Evolutionary conservation across 2,888 invertebrate species (phyloP).

Genomic region (Dryobota labecula): DNA sequence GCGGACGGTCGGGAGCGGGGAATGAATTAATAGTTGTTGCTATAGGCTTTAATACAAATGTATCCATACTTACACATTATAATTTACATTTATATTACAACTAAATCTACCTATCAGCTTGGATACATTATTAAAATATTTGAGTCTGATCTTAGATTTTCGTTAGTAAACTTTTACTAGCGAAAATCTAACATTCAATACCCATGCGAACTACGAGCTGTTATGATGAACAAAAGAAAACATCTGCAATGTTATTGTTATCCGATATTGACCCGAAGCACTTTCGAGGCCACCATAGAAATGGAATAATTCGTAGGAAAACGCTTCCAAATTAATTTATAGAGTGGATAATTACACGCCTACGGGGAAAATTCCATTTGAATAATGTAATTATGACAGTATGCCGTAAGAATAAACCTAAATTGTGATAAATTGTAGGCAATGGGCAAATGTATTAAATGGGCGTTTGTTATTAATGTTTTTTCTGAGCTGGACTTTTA

Average conservation of each 20-base stretch:
- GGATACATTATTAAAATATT: background rate
- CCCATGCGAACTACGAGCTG: conserved; percentile 8
- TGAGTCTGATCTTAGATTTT: background rate
- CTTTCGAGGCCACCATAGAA: conserved; percentile 30
- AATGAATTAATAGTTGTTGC: too few relatives aligned
- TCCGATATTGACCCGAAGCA: conserved; percentile 47
- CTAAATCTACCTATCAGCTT: background rate
- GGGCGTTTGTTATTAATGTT: conserved; percentile 54
- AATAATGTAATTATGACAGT: conserved; percentile 64
- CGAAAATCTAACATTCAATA: background rate
- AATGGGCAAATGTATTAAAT: conserved; percentile 60
- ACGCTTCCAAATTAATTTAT: conserved; percentile 63
- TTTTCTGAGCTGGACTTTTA: conserved; percentile 56
- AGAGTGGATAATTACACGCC: conserved; percentile 62
- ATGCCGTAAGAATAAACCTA: conserved; percentile 55
- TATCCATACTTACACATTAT: background rate
- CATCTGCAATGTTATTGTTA: conserved; percentile 45
- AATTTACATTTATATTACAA: background rate
- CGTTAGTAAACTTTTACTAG: too few relatives aligned
- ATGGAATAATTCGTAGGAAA: conserved; percentile 63
- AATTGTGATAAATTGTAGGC: conserved; percentile 63
- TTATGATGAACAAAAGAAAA: conserved; percentile 37
- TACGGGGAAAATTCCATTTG: conserved; percentile 52
- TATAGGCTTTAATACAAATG: background rate
- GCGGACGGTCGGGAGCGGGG: too few relatives aligned